Conservation (phyloP, 2,888 invertebrate species). For the Aspidiotus rigidus region DNA sequence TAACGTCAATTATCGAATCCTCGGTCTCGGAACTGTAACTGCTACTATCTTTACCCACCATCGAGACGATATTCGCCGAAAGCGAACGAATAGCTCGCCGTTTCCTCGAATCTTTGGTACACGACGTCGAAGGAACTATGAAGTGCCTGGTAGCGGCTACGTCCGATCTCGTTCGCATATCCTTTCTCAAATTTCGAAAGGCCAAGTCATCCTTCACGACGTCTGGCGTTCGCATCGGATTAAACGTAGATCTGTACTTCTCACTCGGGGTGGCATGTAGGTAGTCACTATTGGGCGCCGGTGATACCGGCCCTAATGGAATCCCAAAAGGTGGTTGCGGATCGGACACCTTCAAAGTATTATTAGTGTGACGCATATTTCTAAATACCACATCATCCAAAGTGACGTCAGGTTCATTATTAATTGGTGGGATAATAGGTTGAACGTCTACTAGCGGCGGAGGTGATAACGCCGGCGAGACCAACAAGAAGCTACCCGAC, state of each 20-base stretch:
- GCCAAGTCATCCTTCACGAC: slow-evolving; percentile 80
- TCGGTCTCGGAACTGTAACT: neutral
- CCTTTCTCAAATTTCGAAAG: slow-evolving; percentile 73
- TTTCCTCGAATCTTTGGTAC: slow-evolving; percentile 2
- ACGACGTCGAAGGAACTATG: neutral
- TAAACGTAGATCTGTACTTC: slow-evolving; percentile 50
- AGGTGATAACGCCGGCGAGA: slow-evolving; percentile 54
- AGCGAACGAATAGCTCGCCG: slow-evolving; percentile 63
- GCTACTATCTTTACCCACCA: slow-evolving; percentile 3
- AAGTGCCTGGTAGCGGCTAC: neutral
- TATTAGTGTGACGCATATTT: slow-evolving; percentile 68
- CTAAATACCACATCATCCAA: slow-evolving; percentile 77
- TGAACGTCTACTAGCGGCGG: slow-evolving; percentile 37
- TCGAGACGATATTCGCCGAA: slow-evolving; percentile 55
- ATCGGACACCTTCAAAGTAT: slow-evolving; percentile 57
- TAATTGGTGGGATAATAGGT: neutral
- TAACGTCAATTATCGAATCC: neutral
- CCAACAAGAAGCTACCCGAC: slow-evolving; percentile 57
- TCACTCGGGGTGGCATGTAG: slow-evolving; percentile 61
- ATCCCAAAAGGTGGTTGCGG: slow-evolving; percentile 87
- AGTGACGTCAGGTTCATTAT: slow-evolving; percentile 64
- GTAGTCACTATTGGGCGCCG: slow-evolving; percentile 73
- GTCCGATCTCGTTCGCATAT: slow-evolving; percentile 42
- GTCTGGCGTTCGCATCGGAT: slow-evolving; percentile 65
- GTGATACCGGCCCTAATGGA: slow-evolving; percentile 71